Evolutionary conservation across 2,888 invertebrate species (phyloP).

Genomic region (Orchesellides sinensis): DNA sequence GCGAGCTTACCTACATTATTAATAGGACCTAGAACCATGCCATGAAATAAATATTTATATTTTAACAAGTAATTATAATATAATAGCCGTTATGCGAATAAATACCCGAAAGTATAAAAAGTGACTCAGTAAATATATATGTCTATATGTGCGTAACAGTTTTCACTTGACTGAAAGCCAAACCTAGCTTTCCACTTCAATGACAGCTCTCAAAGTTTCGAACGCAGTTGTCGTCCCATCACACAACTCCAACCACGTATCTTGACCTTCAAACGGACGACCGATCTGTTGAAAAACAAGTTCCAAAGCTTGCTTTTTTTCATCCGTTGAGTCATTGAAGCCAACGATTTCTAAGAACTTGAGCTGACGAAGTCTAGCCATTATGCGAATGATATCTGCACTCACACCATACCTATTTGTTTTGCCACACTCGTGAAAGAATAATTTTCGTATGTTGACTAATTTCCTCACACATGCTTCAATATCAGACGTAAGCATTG

Average conservation of each 20-base stretch:
- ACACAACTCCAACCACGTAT: slow-evolving; percentile 68
- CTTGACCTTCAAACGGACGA: slow-evolving; percentile 67
- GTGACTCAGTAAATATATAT: too few relatives aligned
- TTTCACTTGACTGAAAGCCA: neutral
- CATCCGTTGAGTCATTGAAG: slow-evolving; percentile 62
- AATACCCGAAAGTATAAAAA: too few relatives aligned
- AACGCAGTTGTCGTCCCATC: slow-evolving; percentile 65
- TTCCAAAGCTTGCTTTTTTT: slow-evolving; percentile 51
- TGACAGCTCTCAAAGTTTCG: slow-evolving; percentile 57
- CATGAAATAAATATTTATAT: too few relatives aligned
- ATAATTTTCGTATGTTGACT: slow-evolving; percentile 65
- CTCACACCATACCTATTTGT: slow-evolving; percentile 59
- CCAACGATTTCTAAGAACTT: slow-evolving; percentile 70
- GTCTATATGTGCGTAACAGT: neutral
- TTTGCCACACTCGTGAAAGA: slow-evolving; percentile 68
- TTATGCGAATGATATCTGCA: slow-evolving; percentile 56
- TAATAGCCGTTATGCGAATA: too few relatives aligned
- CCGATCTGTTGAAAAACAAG: slow-evolving; percentile 65
- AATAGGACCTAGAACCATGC: too few relatives aligned
- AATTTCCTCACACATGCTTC: slow-evolving; percentile 58
- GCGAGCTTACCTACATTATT: too few relatives aligned
- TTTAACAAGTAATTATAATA: too few relatives aligned
- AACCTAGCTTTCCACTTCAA: slow-evolving; percentile 12
- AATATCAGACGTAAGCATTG: slow-evolving; percentile 64
- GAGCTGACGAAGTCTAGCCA: slow-evolving; percentile 54